A percentile compares a stretch with the other conserved stretches of the same genome.
Evolutionary conservation across 2,113 vertebrate species (phyloP).

Genomic region (Phyllostomus hastatus): DNA sequence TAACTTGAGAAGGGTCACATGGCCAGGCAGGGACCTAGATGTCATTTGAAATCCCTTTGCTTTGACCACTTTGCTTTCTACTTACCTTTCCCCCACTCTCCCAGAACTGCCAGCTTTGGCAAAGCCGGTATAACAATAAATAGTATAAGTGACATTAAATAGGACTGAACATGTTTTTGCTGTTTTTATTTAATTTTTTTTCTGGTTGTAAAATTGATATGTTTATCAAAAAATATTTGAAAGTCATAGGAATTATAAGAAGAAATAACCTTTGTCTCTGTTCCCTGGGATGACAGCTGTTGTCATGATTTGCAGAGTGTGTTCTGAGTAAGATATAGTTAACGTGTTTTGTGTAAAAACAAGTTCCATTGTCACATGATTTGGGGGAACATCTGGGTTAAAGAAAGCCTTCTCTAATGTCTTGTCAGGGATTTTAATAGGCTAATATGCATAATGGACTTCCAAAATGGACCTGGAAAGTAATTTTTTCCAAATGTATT

Average conservation of each 20-base stretch:
- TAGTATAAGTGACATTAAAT: not conserved
- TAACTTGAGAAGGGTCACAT: not conserved
- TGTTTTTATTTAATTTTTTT: not conserved
- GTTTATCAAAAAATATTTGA: not conserved
- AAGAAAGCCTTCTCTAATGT: not conserved
- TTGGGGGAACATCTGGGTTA: not conserved
- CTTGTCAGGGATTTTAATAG: not conserved
- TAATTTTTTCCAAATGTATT: not conserved
- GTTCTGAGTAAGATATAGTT: not conserved
- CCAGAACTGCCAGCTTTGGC: not conserved
- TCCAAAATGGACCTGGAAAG: not conserved
- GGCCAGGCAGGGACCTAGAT: not conserved
- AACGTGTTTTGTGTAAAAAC: not conserved
- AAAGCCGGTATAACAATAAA: not conserved
- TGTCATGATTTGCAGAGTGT: not conserved
- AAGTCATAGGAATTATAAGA: not conserved
- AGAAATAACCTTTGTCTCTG: not conserved
- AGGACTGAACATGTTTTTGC: not conserved
- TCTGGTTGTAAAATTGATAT: not conserved
- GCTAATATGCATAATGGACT: not conserved
- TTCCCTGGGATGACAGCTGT: not conserved
- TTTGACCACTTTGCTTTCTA: not conserved
- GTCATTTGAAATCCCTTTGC: not conserved
- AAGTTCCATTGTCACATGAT: not conserved
- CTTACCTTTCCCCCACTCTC: not conserved